Conservation (phyloP, 2,888 invertebrate genomes). For the Gymnoscelis rufifasciata region DNA sequence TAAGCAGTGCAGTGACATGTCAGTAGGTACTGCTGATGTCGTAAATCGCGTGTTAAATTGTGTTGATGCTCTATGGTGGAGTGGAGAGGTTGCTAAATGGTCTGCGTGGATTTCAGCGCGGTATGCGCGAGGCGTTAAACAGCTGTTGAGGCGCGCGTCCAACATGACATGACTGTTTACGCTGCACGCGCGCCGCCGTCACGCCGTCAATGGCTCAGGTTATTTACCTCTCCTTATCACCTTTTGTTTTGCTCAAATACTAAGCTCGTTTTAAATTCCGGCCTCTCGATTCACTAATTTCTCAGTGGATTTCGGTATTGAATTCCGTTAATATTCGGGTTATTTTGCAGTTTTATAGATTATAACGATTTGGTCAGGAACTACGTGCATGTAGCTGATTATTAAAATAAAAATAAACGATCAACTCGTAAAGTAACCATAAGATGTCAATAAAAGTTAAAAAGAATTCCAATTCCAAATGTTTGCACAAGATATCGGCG, state of each 20-base stretch:
- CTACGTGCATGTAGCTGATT: not conserved
- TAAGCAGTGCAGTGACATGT: conserved; percentile 14
- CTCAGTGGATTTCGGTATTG: too few relatives aligned
- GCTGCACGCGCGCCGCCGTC: conserved; percentile 43
- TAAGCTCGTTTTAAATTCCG: conserved; percentile 50
- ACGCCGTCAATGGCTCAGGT: conserved; percentile 73
- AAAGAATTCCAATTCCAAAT: conserved; percentile 37
- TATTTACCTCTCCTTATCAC: conserved; percentile 77
- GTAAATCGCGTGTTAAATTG: conserved; percentile 32
- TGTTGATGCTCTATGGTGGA: conserved; percentile 32
- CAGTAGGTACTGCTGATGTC: conserved; percentile 21
- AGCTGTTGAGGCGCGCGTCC: conserved; percentile 47
- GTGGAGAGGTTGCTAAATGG: conserved; percentile 36
- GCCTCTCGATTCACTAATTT: conserved; percentile 25
- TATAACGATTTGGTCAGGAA: not conserved
- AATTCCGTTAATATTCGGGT: too few relatives aligned
- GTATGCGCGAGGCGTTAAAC: conserved; percentile 56
- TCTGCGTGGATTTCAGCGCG: conserved; percentile 55
- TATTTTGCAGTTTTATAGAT: too few relatives aligned
- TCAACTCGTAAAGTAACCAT: conserved; percentile 14
- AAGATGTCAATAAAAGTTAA: conserved; percentile 29
- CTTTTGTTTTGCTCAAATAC: conserved; percentile 76
- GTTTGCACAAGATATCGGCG: conserved; percentile 59
- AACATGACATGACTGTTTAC: conserved; percentile 36
- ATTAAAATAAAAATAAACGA: conserved; percentile 7